Conservation (phyloP, 2,888 invertebrate species). For the Phyto melanocephala region DNA sequence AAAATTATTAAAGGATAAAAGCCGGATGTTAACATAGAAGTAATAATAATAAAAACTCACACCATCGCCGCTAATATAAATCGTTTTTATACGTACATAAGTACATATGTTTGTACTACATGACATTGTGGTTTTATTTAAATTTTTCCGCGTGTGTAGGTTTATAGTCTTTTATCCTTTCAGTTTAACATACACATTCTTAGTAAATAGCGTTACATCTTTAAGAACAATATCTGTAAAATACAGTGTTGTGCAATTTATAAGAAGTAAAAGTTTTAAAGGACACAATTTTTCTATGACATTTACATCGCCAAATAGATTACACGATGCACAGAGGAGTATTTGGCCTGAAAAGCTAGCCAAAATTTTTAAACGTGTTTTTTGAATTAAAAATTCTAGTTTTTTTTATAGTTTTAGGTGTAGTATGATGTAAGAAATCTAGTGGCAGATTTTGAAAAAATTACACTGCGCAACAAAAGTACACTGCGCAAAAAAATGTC, state of each 20-base stretch:
- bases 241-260: not conserved
- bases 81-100: not conserved
- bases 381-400: too few species aligned
- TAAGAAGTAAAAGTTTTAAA: too few species aligned
- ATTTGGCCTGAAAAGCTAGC: too few species aligned
- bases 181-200: not conserved
- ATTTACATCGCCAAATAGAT: too few species aligned
- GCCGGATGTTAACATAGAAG: constrained; percentile 64
- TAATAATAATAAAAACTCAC: constrained; percentile 50
- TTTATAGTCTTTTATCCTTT: constrained; percentile 19
- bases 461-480: too few species aligned
- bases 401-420: too few species aligned
- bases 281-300: too few species aligned
- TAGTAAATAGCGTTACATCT: constrained; percentile 35
- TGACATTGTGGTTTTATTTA: constrained; percentile 34
- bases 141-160: not conserved
- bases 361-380: too few species aligned
- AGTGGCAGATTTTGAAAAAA: too few species aligned
- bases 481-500: too few species aligned
- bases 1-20: constrained; percentile 64
- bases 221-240: constrained; percentile 11
- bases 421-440: too few species aligned
- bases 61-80: not conserved
- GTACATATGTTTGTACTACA: not conserved
- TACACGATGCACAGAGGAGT: too few species aligned